A percentile compares a stretch with the other conserved stretches of the same genome.
phyloP scores from a whole-genome alignment of 2,113 vertebrate genomes.

The Chionomys nivalis region DNA sequence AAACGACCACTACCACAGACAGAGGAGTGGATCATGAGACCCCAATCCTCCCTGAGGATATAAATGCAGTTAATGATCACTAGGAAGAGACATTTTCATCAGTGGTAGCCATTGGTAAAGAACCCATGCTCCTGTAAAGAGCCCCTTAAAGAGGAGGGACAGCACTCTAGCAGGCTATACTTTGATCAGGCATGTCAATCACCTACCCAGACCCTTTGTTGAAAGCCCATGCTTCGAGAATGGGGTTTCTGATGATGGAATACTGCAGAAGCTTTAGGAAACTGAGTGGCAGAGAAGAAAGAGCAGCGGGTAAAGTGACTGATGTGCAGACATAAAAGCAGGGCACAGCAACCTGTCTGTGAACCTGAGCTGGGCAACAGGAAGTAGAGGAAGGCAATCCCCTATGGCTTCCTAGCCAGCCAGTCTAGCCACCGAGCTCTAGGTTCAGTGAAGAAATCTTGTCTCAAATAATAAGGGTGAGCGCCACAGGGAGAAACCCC shows the following conservation, averaged over 20 bases:
- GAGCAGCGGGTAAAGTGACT: not conserved
- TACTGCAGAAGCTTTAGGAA: not conserved
- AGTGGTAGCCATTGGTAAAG: not conserved
- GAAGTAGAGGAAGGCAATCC: not conserved
- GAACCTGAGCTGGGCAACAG: not conserved
- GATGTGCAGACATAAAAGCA: not conserved
- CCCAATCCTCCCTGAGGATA: not conserved
- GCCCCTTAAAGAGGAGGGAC: not conserved
- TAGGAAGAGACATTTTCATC: not conserved
- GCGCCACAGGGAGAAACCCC: not conserved
- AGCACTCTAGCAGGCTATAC: not conserved
- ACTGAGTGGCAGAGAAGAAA: too few species aligned
- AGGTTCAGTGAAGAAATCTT: not conserved
- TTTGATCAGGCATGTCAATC: not conserved
- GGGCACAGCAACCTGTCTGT: not conserved
- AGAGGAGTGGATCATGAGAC: not conserved
- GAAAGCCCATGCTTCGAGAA: not conserved
- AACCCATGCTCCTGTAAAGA: not conserved
- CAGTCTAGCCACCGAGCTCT: not conserved
- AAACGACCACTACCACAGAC: not conserved
- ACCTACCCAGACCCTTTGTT: too few species aligned
- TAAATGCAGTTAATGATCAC: not conserved
- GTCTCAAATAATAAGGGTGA: not conserved
- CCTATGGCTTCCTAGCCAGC: not conserved
- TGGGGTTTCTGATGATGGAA: not conserved